These are phyloP conservation scores for Chinchilla lanigera DNA, from an alignment of 2,113 vertebrate genomes.

Conservation along the genomic window DNA sequence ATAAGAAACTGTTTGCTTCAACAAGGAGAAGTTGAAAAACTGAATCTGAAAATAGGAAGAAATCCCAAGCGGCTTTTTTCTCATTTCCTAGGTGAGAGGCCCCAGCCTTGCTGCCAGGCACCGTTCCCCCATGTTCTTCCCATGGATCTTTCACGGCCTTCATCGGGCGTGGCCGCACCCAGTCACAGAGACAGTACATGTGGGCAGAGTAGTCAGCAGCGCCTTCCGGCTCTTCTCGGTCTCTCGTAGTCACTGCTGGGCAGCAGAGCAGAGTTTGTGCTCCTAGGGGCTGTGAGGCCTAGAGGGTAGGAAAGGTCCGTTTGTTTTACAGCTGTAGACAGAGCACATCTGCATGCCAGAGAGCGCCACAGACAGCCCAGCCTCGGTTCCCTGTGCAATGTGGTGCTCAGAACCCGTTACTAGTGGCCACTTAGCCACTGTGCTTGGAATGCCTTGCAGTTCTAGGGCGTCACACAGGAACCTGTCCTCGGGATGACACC, in stretches of 20 bases:
- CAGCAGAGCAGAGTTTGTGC: neutral
- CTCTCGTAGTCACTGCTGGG: neutral
- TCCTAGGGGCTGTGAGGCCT: neutral
- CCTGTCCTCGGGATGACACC: neutral
- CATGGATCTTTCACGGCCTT: neutral
- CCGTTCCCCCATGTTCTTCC: fast-evolving
- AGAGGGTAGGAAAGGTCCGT: neutral
- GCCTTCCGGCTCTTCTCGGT: neutral
- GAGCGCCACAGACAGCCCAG: fast-evolving
- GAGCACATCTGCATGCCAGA: neutral
- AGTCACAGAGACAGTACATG: fast-evolving
- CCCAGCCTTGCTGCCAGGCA: neutral
- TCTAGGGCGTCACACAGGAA: neutral
- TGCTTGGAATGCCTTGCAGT: neutral
- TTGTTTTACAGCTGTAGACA: fast-evolving
- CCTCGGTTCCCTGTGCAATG: neutral
- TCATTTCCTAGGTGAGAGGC: neutral
- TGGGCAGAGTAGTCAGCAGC: too few relatives aligned
- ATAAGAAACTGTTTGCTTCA: fast-evolving
- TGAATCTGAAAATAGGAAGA: neutral
- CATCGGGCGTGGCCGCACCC: too few relatives aligned
- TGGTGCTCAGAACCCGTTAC: neutral
- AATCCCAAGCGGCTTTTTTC: neutral
- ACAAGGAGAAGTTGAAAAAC: neutral
- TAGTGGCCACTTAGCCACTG: fast-evolving